These are phyloP conservation scores for Scomber colias DNA, from an alignment of 2,113 vertebrate species.

Conservation along the genomic window DNA sequence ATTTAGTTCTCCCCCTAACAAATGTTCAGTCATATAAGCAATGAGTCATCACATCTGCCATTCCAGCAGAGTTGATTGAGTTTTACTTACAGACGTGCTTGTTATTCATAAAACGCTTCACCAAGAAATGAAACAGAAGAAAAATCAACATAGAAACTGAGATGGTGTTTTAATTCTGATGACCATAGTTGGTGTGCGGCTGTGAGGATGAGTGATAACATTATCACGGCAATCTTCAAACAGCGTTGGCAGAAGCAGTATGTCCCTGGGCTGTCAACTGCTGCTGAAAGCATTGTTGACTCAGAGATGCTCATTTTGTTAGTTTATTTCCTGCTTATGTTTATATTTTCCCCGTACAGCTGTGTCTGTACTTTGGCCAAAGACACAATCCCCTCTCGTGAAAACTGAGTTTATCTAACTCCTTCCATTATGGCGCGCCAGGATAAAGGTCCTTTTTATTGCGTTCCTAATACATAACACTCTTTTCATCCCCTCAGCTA, in stretches of 20 bases:
- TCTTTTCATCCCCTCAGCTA: slow-evolving; percentile 29
- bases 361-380: slow-evolving; percentile 48
- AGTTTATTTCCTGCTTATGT: slow-evolving; percentile 57
- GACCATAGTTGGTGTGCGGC: slow-evolving; percentile 42
- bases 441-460: slow-evolving; percentile 46
- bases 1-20: slow-evolving; percentile 14
- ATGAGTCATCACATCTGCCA: slow-evolving; percentile 54
- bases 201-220: slow-evolving; percentile 55
- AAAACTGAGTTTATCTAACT: slow-evolving; percentile 48
- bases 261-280: slow-evolving; percentile 59
- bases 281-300: slow-evolving; percentile 68
- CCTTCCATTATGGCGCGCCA: slow-evolving; percentile 31
- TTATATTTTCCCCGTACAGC: slow-evolving; percentile 54
- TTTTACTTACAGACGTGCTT: slow-evolving; percentile 35
- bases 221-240: slow-evolving; percentile 60
- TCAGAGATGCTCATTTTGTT: slow-evolving; percentile 57
- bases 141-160: slow-evolving; percentile 25
- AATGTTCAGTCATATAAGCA: slow-evolving; percentile 41
- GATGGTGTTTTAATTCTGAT: slow-evolving; percentile 33
- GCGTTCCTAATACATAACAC: slow-evolving; percentile 46
- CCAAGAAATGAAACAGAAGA: slow-evolving; percentile 13
- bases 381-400: slow-evolving; percentile 32
- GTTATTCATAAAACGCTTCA: slow-evolving; percentile 30
- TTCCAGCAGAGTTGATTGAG: slow-evolving; percentile 34
- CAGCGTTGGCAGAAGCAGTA: slow-evolving; percentile 50